Percentiles rank a stretch among this genome's conserved stretches.
phyloP scores from a whole-genome alignment of 2,888 invertebrate genomes.

The Salpingus planirostris region DNA sequence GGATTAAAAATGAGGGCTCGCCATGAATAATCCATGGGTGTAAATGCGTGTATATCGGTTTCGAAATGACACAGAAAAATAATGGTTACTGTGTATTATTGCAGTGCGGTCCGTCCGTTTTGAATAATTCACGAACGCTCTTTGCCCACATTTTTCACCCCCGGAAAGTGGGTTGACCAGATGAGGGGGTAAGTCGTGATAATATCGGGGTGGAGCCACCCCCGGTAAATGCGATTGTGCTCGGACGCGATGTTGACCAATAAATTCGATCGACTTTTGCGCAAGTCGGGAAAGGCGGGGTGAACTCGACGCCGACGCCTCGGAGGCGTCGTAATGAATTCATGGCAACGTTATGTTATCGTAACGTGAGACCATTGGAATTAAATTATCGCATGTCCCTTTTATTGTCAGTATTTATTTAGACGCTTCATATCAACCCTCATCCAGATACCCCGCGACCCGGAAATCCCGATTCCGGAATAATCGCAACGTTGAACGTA shows the following conservation, averaged over 20 bases:
- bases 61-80: conserved; percentile 10
- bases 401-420: conserved; percentile 25
- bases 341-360: conserved; percentile 29
- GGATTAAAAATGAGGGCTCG: conserved; percentile 22
- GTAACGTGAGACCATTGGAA: conserved; percentile 23
- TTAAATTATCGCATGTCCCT: conserved; percentile 24
- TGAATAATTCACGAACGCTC: no score
- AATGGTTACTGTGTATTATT: no score
- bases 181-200: no score
- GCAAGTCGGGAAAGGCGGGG: conserved; percentile 31
- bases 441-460: no score
- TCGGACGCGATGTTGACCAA: conserved; percentile 12
- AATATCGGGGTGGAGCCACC: no score
- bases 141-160: no score
- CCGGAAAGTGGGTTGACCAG: no score
- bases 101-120: no score
- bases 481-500: no score
- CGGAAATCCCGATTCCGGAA: conserved; percentile 4
- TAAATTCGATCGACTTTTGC: conserved; percentile 19
- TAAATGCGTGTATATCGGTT: conserved; percentile 22
- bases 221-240: conserved; percentile 12
- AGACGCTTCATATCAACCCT: no score
- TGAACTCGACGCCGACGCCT: conserved; percentile 28
- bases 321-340: conserved; percentile 30
- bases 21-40: conserved; percentile 24